Evolutionary conservation across 2,113 vertebrate genomes (phyloP).

Genomic region (Myanophis thanlyinensis): DNA sequence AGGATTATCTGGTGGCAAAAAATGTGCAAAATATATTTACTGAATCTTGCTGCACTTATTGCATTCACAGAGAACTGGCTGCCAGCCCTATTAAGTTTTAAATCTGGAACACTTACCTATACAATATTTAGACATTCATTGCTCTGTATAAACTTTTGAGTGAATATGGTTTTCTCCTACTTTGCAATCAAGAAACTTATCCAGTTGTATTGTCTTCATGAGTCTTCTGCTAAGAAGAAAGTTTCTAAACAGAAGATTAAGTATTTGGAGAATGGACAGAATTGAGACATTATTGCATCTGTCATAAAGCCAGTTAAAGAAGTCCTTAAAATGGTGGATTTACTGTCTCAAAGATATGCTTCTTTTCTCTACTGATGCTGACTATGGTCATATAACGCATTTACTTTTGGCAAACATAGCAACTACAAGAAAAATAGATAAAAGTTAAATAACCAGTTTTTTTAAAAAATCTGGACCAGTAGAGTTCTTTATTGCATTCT

Average conservation of each 20-base stretch:
- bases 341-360: neutral
- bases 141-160: neutral
- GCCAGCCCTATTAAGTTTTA: neutral
- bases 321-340: neutral
- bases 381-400: neutral
- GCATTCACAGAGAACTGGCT: neutral
- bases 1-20: neutral
- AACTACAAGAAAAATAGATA: neutral
- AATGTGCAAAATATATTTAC: neutral
- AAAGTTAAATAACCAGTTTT: conserved; percentile 30
- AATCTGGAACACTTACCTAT: neutral
- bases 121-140: neutral
- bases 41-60: neutral
- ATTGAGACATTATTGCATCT: neutral
- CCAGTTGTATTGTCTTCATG: neutral
- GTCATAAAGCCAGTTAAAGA: neutral
- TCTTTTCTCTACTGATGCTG: neutral
- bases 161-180: neutral
- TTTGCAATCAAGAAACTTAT: neutral
- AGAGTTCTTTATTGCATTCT: conserved; percentile 13
- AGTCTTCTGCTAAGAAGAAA: neutral
- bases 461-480: conserved; percentile 17
- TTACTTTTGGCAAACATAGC: neutral
- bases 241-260: neutral
- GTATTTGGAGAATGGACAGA: neutral